Evolutionary conservation across 1,140 invertebrate genomes (phyloP).

Genomic region (Drosophila nigromelanica): DNA sequence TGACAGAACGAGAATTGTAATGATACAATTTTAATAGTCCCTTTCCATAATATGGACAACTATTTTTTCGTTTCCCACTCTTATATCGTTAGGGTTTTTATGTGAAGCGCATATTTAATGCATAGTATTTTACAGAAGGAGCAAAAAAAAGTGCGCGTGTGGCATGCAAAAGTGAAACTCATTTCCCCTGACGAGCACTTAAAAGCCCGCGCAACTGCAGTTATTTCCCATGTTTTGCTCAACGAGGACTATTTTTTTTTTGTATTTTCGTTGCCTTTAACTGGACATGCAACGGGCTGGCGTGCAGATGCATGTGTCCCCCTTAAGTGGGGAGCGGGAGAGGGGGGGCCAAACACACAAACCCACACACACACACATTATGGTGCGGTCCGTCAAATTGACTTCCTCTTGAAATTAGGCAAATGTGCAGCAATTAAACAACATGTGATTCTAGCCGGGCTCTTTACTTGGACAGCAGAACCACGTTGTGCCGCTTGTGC

Average conservation of each 20-base stretch:
- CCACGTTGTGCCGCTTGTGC: constrained; percentile 12
- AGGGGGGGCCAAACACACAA: background rate
- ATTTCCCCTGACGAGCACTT: constrained; percentile 56
- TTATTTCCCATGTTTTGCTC: constrained; percentile 69
- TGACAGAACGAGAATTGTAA: constrained; percentile 8
- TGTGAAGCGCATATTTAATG: constrained; percentile 16
- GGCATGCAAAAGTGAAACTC: constrained; percentile 64
- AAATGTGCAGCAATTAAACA: constrained; percentile 61
- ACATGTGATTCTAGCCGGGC: constrained; percentile 36
- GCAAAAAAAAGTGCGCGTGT: constrained; percentile 47
- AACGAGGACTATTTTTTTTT: constrained; percentile 19
- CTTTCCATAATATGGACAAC: constrained; percentile 4
- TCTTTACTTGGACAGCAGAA: constrained; percentile 4
- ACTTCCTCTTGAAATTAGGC: constrained; percentile 59
- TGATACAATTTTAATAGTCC: constrained; percentile 9
- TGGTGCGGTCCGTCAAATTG: constrained; percentile 38
- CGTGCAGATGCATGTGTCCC: background rate
- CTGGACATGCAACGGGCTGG: constrained; percentile 39
- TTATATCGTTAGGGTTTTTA: constrained; percentile 12
- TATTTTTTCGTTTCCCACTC: constrained; percentile 13
- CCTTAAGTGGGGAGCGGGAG: background rate
- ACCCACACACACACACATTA: background rate
- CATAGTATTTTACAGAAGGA: constrained; percentile 19
- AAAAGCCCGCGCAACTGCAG: constrained; percentile 70
- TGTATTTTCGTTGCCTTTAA: constrained; percentile 35